Evolutionary conservation across 2,888 invertebrate species (phyloP).

Genomic region (Tetranychus truncatus): DNA sequence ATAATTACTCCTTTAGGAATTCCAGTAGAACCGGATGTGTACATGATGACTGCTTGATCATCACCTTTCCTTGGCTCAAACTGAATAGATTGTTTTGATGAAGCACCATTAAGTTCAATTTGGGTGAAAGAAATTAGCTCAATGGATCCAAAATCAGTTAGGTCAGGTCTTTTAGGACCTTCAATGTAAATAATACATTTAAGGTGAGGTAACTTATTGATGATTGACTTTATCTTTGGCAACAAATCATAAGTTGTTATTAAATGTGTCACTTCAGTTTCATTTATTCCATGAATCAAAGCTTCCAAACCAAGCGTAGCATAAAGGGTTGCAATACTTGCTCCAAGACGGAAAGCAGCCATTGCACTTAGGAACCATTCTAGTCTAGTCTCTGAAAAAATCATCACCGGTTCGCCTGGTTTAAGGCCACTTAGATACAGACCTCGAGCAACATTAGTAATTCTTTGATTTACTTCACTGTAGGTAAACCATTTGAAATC

Average conservation of each 20-base stretch:
- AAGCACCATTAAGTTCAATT: conserved; percentile 63
- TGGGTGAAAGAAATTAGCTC: conserved; percentile 30
- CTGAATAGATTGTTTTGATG: conserved; percentile 8
- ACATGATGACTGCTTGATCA: conserved; percentile 93
- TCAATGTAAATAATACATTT: conserved; percentile 39
- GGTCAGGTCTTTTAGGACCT: conserved; percentile 18
- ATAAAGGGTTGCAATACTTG: conserved; percentile 77
- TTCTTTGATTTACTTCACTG: conserved; percentile 53
- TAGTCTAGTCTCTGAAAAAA: conserved; percentile 90
- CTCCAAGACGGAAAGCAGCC: conserved; percentile 66
- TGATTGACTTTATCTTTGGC: conserved; percentile 54
- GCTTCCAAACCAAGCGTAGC: conserved; percentile 87
- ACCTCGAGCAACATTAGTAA: conserved; percentile 62
- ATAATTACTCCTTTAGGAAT: conserved; percentile 33
- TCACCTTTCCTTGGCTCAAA: conserved; percentile 35
- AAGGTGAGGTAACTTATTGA: conserved; percentile 52
- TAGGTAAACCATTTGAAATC: conserved; percentile 77
- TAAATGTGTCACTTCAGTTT: conserved; percentile 80
- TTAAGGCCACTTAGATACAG: conserved; percentile 56
- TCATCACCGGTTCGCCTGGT: conserved; percentile 56
- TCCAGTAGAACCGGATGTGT: conserved; percentile 68
- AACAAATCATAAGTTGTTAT: conserved; percentile 80
- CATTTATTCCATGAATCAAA: conserved; percentile 50
- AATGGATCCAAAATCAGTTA: conserved; percentile 22
- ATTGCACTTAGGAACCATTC: conserved; percentile 96